Base-by-base conservation (phyloP, 2,797 vertebrate species). In the Cossypha polioptera region DNA sequence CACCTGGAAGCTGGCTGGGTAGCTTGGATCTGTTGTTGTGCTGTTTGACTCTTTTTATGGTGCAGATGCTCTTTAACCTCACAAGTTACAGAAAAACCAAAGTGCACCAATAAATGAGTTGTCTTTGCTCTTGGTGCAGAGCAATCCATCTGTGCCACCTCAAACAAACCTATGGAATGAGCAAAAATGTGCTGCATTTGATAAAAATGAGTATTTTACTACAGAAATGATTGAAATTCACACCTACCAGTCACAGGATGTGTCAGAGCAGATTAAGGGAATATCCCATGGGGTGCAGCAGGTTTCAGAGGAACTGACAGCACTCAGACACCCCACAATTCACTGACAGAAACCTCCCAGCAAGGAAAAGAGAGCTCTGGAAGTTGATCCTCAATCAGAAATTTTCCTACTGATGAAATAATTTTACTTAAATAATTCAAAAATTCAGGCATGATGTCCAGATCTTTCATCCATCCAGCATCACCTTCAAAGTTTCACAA, bases 211-310 rank as follows among this genome's bases (percentile, higher is more conserved):
- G 29, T 65, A 50, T 96, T 92, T 95, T 48, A 28, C 45, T 62
- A 13, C 6, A 59, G 53, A 87, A 91, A 88, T 66, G 1, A 90
- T 77, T 80, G 87, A 73, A 89, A 95, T 45, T 54, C 85, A 51
- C 72, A 76, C 75, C 66, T 74, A 75, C 16, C 47, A 24, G 29
- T 42, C 67, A 12, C 16, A 79, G 80, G 59, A 59, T 26, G 42
- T 22, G 74, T 73, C 58, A 71, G 81, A 92, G 73, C 68, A 83
- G 85, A 94, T 94, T 57, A 92, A 92, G 51, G 3, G 55, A 81
- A 81, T 35, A n/a, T 40, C 74, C 86, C 90, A 12, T 13, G 79
- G 85, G 85, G 74, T 66, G 75, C 55, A 87, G 82, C 36, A 84
- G 76, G 57, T 59, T 90, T 65, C 63, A 67, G 74, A 83, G 84